These are phyloP conservation scores for Plumapathes pennacea DNA, from an alignment of 92 coral and sea anemone genomes.

Conservation along the genomic window DNA sequence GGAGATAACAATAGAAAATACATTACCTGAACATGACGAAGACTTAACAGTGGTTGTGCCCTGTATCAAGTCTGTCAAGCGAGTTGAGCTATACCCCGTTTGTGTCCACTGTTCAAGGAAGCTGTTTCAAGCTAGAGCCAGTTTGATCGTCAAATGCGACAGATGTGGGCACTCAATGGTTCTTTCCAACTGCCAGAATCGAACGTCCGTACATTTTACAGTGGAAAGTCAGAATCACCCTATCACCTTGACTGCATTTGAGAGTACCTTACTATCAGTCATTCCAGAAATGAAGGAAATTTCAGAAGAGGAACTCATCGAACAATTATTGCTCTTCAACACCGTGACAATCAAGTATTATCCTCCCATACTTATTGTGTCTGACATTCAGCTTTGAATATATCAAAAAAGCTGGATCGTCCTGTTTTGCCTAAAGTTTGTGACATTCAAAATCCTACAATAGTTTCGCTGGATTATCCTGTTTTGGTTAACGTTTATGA, in stretches of 20 bases:
- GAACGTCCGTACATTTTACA: slow-evolving; percentile 7
- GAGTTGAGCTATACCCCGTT: slow-evolving; percentile 7
- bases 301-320: slow-evolving; percentile 24
- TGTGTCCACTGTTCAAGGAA: slow-evolving; percentile 19
- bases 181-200: slow-evolving; percentile 3
- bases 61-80: slow-evolving; percentile 10
- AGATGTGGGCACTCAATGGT: slow-evolving; percentile 19
- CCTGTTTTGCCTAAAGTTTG: no score
- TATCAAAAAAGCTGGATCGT: no score
- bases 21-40: neutral
- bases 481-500: no score
- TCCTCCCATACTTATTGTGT: no score
- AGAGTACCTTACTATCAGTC: slow-evolving; percentile 19
- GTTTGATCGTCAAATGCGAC: slow-evolving; percentile 16
- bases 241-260: slow-evolving; percentile 23
- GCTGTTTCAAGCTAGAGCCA: slow-evolving; percentile 13
- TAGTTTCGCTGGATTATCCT: no score
- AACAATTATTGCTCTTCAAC: slow-evolving; percentile 12
- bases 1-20: neutral
- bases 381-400: no score
- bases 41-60: slow-evolving; percentile 2
- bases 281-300: slow-evolving; percentile 12
- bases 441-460: no score
- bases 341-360: slow-evolving; percentile 3
- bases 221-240: slow-evolving; percentile 12